phyloP scores from a whole-genome alignment of 2,888 invertebrate species.

The Malthinus seriepunctatus region DNA sequence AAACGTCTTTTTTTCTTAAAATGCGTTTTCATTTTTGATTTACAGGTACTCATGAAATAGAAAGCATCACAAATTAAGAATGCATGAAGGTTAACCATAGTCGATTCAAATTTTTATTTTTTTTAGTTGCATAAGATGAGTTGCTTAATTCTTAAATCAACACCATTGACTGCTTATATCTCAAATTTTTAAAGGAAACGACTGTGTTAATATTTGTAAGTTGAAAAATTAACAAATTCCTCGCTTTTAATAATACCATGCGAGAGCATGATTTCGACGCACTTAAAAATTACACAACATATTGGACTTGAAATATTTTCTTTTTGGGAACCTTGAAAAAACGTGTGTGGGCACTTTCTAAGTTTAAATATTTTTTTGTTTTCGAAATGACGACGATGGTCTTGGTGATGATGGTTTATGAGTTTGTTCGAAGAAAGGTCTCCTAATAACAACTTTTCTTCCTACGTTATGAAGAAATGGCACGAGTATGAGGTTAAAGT shows the following conservation, averaged over 20 bases:
- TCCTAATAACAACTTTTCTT: constrained; percentile 6
- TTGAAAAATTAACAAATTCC: constrained; percentile 2
- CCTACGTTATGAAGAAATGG: constrained; percentile 29
- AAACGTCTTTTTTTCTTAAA: no score
- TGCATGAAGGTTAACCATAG: no score
- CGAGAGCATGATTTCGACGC: neutral
- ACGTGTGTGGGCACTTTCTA: constrained; percentile 1
- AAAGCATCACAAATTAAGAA: no score
- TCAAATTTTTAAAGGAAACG: neutral
- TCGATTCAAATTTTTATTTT: no score
- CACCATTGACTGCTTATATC: no score
- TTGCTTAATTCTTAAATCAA: no score
- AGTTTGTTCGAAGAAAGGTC: neutral
- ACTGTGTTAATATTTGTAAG: constrained; percentile 5
- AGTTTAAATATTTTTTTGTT: neutral
- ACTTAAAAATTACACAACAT: neutral
- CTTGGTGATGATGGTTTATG: neutral
- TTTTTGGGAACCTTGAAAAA: neutral
- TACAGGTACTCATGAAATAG: no score
- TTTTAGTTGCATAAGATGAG: no score
- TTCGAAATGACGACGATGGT: neutral
- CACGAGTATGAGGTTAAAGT: constrained; percentile 42
- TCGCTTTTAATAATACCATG: neutral
- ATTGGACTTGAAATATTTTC: neutral
- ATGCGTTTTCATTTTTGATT: no score